Evolutionary conservation across 2,113 vertebrate genomes (phyloP).

Genomic region (Acinonyx jubatus): DNA sequence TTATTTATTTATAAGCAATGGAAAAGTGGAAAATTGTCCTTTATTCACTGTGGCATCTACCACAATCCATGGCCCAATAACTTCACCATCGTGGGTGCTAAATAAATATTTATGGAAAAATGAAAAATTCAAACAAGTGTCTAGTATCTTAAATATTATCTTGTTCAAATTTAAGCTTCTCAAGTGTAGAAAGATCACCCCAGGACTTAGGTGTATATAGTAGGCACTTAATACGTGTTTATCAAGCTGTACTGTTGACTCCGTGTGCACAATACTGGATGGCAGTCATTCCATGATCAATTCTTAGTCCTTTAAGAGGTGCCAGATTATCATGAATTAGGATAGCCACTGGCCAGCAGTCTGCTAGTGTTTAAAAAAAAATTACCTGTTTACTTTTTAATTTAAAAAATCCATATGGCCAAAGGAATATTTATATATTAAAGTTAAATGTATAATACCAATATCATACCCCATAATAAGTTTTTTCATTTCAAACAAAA

Average conservation of each 20-base stretch:
- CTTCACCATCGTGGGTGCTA: background rate
- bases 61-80: background rate
- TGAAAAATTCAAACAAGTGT: constrained; percentile 34
- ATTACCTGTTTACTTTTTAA: background rate
- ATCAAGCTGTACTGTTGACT: background rate
- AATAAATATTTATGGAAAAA: background rate
- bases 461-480: background rate
- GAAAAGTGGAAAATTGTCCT: background rate
- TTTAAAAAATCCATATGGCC: background rate
- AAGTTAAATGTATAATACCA: background rate
- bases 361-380: background rate
- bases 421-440: background rate
- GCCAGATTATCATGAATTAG: background rate
- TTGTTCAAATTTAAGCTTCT: background rate
- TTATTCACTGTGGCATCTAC: background rate
- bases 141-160: background rate
- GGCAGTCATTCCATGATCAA: background rate
- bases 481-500: background rate
- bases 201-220: background rate
- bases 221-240: background rate
- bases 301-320: background rate
- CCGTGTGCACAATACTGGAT: background rate
- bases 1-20: constrained; percentile 2
- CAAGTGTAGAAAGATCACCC: background rate
- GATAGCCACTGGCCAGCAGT: background rate